Conservation (phyloP, 2,113 vertebrate genomes). For the Egretta garzetta region DNA sequence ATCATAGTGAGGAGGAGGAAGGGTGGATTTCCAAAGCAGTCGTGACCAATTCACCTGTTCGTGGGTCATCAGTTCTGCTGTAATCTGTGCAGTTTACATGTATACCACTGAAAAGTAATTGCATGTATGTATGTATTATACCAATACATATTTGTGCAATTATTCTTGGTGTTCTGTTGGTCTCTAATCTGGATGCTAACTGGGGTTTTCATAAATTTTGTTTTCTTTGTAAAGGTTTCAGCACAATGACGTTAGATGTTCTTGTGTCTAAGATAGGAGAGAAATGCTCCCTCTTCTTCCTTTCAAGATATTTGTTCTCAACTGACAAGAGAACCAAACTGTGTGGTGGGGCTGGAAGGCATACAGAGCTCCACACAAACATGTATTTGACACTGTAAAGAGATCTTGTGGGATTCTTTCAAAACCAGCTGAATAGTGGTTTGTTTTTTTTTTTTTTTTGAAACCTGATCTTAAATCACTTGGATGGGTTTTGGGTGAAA, state of each 20-base stretch:
- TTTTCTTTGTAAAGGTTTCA: constrained; percentile 18
- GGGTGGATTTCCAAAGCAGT: background rate
- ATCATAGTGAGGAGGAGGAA: background rate
- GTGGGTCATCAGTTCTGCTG: background rate
- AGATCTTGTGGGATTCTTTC: background rate
- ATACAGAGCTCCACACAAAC: background rate
- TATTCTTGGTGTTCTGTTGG: background rate
- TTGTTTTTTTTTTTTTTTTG: background rate
- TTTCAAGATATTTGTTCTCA: background rate
- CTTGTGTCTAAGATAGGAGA: background rate
- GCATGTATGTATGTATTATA: background rate
- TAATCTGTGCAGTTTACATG: background rate
- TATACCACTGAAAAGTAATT: background rate
- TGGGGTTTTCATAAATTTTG: background rate
- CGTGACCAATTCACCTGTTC: background rate
- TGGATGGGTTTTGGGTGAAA: background rate
- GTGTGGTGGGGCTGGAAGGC: background rate
- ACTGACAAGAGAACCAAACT: background rate
- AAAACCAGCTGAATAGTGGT: background rate
- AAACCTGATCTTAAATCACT: constrained; percentile 1
- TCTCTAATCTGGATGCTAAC: background rate
- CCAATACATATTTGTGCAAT: background rate
- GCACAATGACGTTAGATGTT: background rate
- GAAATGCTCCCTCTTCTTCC: background rate
- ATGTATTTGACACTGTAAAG: background rate